Evolutionary conservation across 2,113 vertebrate species (phyloP), one percentile per base, ranked within the genome.

Genomic region (Trichechus manatus): DNA sequence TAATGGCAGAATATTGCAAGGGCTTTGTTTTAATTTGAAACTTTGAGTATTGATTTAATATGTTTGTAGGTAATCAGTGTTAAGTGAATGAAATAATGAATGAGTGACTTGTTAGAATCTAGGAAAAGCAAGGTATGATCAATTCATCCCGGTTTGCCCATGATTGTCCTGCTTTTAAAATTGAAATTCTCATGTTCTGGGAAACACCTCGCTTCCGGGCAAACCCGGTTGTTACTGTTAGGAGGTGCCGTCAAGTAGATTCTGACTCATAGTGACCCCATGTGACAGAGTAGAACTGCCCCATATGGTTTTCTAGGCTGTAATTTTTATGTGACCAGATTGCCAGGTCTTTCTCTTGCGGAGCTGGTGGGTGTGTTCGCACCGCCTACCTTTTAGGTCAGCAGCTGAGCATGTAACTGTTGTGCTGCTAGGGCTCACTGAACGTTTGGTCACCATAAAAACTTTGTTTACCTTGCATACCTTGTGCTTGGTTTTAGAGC

Each of bases 11-110:
- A 14, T 14, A 80, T 11, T 36, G 3, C 27, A 59, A 79, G 31
- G 59, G 17, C 9, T 94, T 89, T 81, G 19, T 53, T 68, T 93
- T 79, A 53, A 91, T 86, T 86, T 64, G 50, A 88, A 93, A 88
- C 11, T 89, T 61, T 56, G n/a, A 81, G 9, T 47, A n/a, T 94
- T 89, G n/a, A 36, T 66, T 93, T 56, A 91, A 27, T 19, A 53
- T 72, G 9, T 70, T 85, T 39, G 15, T 53, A 66, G 13, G 25
- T 19, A 50, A 33, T 96, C 47, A 93, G 2, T 39, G 3, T 25
- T 85, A 22, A 56, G 20, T 27, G 70, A 78, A n/a, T 66, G 63
- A 63, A 68, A 20, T 72, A 94, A 89, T 44, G 47, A 80, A 56
- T 50, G 82, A 95, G 44, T 79, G 77, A 50, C 29, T 53, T 53